A percentile compares a stretch with the other conserved stretches of the same genome.
Conservation (phyloP, 1,140 invertebrate genomes). For the Drepana arcuata region DNA sequence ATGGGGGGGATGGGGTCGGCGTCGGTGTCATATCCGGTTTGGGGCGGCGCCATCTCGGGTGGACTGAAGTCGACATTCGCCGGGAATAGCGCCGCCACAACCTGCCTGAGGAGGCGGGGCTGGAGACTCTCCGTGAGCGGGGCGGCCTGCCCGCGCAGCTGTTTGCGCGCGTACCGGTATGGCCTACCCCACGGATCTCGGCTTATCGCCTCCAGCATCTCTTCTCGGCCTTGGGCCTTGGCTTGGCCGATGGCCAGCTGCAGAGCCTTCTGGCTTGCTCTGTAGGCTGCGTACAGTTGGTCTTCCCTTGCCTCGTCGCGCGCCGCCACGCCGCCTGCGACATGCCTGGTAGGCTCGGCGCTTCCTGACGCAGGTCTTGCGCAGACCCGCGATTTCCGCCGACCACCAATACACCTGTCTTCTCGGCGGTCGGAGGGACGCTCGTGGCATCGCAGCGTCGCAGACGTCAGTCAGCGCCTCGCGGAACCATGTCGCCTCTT, state of each 20-base stretch:
- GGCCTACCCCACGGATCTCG: constrained; percentile 6
- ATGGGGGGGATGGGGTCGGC: too few relatives aligned
- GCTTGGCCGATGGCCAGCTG: background rate
- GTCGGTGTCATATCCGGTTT: too few relatives aligned
- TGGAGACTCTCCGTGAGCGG: constrained; percentile 1
- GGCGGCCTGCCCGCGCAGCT: background rate
- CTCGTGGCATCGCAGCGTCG: constrained; percentile 10
- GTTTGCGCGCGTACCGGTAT: constrained; percentile 1
- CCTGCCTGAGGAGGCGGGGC: background rate
- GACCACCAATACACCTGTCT: constrained; percentile 11
- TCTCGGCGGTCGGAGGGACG: background rate
- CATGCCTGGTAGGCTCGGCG: constrained; percentile 2
- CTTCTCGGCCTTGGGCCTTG: background rate
- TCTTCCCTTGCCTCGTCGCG: background rate
- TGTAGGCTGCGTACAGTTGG: background rate
- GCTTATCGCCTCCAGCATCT: background rate
- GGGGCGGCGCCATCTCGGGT: too few relatives aligned
- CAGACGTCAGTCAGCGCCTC: constrained; percentile 4
- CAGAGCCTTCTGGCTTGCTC: background rate
- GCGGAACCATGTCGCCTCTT: constrained; percentile 11
- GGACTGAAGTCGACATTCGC: too few relatives aligned
- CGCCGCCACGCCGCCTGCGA: background rate
- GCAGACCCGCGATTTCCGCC: constrained; percentile 4
- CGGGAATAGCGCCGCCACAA: too few relatives aligned
- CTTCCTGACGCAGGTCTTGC: background rate